These are phyloP conservation scores for Girardinus metallicus DNA, from an alignment of 2,797 vertebrate species.

Conservation along the genomic window DNA sequence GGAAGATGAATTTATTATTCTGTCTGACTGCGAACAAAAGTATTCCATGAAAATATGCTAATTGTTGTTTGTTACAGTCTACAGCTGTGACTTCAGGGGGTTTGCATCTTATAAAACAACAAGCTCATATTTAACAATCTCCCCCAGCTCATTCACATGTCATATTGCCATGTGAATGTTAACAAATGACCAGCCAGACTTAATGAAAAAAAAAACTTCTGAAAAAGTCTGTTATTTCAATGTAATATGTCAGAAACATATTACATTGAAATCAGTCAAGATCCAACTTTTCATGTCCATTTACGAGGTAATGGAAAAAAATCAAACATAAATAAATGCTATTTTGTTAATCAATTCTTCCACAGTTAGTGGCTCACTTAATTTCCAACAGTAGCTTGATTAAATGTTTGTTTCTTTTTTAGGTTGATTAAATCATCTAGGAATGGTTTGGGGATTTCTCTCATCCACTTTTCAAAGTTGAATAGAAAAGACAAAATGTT, in stretches of 20 bases:
- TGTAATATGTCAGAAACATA: too few species aligned
- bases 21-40: constrained; percentile 48
- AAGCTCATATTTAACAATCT: constrained; percentile 39
- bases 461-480: not conserved
- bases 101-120: constrained; percentile 33
- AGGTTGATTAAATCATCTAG: not conserved
- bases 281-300: not conserved
- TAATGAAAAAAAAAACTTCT: constrained; percentile 5
- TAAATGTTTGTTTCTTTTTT: not conserved
- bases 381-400: not conserved
- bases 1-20: constrained; percentile 30
- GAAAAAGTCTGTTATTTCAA: too few species aligned
- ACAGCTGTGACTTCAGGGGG: constrained; percentile 50
- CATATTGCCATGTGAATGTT: constrained; percentile 38
- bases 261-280: not conserved
- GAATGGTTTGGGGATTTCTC: not conserved
- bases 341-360: not conserved
- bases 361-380: not conserved
- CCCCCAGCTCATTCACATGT: constrained; percentile 30
- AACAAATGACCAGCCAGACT: constrained; percentile 60
- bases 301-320: not conserved
- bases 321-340: not conserved
- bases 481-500: not conserved
- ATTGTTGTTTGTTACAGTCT: constrained; percentile 56
- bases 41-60: constrained; percentile 53